Conservation (phyloP, 2,888 invertebrate species). For the Agonopterix subpropinquella region DNA sequence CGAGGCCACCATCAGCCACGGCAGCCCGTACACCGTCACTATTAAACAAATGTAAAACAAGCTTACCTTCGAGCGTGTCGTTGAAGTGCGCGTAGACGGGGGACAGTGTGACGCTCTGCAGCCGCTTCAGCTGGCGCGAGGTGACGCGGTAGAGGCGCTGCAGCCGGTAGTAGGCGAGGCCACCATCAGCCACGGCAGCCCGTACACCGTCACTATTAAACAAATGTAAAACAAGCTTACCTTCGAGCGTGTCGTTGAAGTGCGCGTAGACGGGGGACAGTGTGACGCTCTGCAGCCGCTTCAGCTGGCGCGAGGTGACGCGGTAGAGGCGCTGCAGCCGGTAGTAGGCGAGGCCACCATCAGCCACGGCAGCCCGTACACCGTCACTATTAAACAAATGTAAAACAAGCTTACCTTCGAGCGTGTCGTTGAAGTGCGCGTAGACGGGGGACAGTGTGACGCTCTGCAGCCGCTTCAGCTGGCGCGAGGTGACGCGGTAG, state of each 20-base stretch:
- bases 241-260: conserved; percentile 93
- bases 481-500: conserved; percentile 91
- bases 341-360: conserved; percentile 88
- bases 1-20: conserved; percentile 90
- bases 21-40: conserved; percentile 92
- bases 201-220: conserved; percentile 89
- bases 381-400: conserved; percentile 79
- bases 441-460: conserved; percentile 93
- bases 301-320: conserved; percentile 91
- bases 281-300: conserved; percentile 90
- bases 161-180: conserved; percentile 90
- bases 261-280: conserved; percentile 95
- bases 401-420: conserved; percentile 76
- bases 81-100: conserved; percentile 95
- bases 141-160: conserved; percentile 90
- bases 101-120: conserved; percentile 91
- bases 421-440: conserved; percentile 93
- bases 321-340: conserved; percentile 90
- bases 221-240: conserved; percentile 32
- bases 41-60: conserved; percentile 49
- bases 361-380: conserved; percentile 96
- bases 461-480: conserved; percentile 91
- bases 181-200: conserved; percentile 92
- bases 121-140: conserved; percentile 91
- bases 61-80: conserved; percentile 87